Percentiles rank a stretch among this genome's conserved stretches.
Conservation (phyloP, 1,140 invertebrate genomes). For the Drosophila yakuba region DNA sequence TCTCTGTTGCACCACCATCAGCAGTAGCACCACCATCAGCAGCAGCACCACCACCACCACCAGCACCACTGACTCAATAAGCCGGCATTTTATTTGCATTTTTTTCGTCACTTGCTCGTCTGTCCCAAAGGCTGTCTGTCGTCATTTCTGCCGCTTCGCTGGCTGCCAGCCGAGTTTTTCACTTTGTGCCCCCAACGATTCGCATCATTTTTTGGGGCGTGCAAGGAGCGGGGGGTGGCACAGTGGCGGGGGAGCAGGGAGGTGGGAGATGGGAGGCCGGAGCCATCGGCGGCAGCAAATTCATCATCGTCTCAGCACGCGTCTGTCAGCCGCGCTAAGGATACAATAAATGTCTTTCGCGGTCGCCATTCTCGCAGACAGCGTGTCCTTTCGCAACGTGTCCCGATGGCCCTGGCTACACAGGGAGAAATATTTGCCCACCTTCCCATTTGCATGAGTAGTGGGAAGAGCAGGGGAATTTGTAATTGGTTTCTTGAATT, state of each 20-base stretch:
- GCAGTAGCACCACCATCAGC: no score
- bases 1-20: no score
- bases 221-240: background rate
- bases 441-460: background rate
- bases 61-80: conserved; percentile 67
- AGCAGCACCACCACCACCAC: background rate
- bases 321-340: conserved; percentile 78
- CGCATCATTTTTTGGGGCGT: background rate
- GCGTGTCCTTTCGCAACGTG: conserved; percentile 27
- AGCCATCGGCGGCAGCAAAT: conserved; percentile 59
- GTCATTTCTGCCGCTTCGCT: conserved; percentile 59
- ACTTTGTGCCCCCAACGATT: conserved; percentile 46
- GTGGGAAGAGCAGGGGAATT: background rate
- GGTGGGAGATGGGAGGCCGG: background rate
- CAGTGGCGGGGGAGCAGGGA: background rate
- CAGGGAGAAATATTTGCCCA: background rate
- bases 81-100: conserved; percentile 81
- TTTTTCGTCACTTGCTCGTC: conserved; percentile 69
- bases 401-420: conserved; percentile 27
- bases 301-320: conserved; percentile 81
- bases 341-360: conserved; percentile 83
- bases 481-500: no score
- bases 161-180: conserved; percentile 49
- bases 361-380: conserved; percentile 49
- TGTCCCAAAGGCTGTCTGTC: conserved; percentile 46